phyloP scores from a whole-genome alignment of 2,113 vertebrate genomes.

The Mugil cephalus region DNA sequence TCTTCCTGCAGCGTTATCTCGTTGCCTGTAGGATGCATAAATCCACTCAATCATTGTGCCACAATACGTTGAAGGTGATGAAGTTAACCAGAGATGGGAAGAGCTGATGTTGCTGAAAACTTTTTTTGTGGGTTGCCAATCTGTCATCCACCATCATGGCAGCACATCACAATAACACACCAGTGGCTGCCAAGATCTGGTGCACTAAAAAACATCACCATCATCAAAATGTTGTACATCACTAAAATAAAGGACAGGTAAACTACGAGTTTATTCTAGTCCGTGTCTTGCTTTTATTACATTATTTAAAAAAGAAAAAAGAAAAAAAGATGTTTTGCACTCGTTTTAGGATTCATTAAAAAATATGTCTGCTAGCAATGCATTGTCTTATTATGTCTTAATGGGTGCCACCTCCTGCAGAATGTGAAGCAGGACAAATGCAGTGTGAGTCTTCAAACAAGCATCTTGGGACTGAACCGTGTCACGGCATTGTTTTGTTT shows the following conservation, averaged over 20 bases:
- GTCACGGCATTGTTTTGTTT: not conserved
- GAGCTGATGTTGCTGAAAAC: slow-evolving; percentile 48
- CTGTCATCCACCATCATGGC: slow-evolving; percentile 21
- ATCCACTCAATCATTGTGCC: slow-evolving; percentile 50
- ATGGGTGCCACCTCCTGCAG: slow-evolving; percentile 33
- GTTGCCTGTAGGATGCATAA: slow-evolving; percentile 36
- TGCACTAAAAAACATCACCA: not conserved
- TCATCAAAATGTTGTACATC: too few relatives aligned
- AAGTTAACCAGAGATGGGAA: slow-evolving; percentile 43
- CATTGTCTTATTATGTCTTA: slow-evolving; percentile 30
- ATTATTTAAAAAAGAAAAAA: slow-evolving; percentile 9
- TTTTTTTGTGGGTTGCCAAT: slow-evolving; percentile 22
- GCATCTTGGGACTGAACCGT: slow-evolving; percentile 42
- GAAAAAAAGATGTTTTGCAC: too few relatives aligned
- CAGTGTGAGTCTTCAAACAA: slow-evolving; percentile 42
- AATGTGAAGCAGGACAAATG: slow-evolving; percentile 27
- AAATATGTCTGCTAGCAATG: slow-evolving; percentile 22
- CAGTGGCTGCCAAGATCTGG: not conserved
- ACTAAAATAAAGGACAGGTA: not conserved
- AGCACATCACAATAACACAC: slow-evolving; percentile 22
- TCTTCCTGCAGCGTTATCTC: slow-evolving; percentile 24
- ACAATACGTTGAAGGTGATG: slow-evolving; percentile 36
- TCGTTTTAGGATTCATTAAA: slow-evolving; percentile 10
- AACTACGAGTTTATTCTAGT: not conserved
- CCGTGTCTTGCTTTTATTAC: not conserved